These are phyloP conservation scores for Scaptomyza hsui DNA, from an alignment of 1,140 invertebrate species.

Conservation along the genomic window DNA sequence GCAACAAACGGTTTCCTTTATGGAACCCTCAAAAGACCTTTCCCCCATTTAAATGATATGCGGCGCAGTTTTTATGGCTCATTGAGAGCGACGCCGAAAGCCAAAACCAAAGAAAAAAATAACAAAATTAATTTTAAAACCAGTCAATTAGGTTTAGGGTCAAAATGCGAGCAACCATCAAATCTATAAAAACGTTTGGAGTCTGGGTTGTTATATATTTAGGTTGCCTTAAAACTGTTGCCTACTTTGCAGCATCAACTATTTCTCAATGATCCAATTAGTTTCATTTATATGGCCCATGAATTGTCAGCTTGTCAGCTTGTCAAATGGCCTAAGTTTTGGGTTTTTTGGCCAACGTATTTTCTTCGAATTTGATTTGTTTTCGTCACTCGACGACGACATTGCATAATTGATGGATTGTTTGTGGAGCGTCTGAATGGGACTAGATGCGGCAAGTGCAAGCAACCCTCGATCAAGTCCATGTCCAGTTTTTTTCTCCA, in stretches of 20 bases:
- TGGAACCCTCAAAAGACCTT: conserved; percentile 33
- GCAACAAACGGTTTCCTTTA: conserved; percentile 27
- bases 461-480: conserved; percentile 6
- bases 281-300: conserved; percentile 28
- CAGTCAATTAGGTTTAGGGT: conserved; percentile 57
- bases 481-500: conserved; percentile 22
- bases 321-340: conserved; percentile 52
- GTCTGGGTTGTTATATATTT: conserved; percentile 4
- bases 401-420: conserved; percentile 69
- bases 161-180: conserved; percentile 6
- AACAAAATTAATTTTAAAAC: conserved; percentile 61
- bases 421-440: conserved; percentile 17
- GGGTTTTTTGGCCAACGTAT: conserved; percentile 14
- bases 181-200: neutral
- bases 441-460: neutral
- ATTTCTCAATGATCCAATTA: conserved; percentile 62
- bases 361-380: conserved; percentile 52
- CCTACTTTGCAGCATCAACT: conserved; percentile 36
- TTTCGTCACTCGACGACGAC: conserved; percentile 37
- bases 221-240: conserved; percentile 12
- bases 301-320: conserved; percentile 50
- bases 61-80: conserved; percentile 54
- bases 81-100: conserved; percentile 33
- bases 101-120: conserved; percentile 4
- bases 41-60: conserved; percentile 55